A percentile compares a stretch with the other conserved stretches of the same genome.
Conservation (phyloP, 23 tunicate genomes). For the Aplidium turbinatum region DNA sequence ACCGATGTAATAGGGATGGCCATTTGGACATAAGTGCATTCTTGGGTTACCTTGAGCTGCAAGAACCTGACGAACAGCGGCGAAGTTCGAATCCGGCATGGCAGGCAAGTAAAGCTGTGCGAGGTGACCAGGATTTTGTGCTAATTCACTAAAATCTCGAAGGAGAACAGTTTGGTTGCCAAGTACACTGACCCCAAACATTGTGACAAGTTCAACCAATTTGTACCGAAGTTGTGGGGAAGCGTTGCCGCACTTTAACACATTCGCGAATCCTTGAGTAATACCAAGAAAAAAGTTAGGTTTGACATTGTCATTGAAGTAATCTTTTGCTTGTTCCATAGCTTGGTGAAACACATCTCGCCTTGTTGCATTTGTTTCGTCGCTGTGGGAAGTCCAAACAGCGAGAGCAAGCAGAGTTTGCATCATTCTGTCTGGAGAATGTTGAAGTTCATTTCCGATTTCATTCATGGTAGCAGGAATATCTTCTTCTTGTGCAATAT, state of each 20-base stretch:
- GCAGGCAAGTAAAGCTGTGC: slow-evolving; percentile 25
- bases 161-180: neutral
- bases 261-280: slow-evolving; percentile 2
- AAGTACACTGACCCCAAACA: neutral
- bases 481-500: slow-evolving; percentile 2
- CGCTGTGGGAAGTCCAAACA: slow-evolving; percentile 19
- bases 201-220: slow-evolving; percentile 5
- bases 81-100: slow-evolving; percentile 39
- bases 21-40: slow-evolving; percentile 62
- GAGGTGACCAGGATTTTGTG: slow-evolving; percentile 1
- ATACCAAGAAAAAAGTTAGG: slow-evolving; percentile 6
- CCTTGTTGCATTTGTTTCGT: neutral
- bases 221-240: slow-evolving; percentile 3
- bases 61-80: slow-evolving; percentile 24
- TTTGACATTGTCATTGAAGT: slow-evolving; percentile 10
- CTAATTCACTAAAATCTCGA: neutral
- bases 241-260: neutral
- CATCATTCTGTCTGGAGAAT: slow-evolving; percentile 17
- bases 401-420: slow-evolving; percentile 35
- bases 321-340: neutral
- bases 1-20: slow-evolving; percentile 66
- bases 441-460: slow-evolving; percentile 4
- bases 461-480: neutral
- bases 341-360: too few relatives aligned
- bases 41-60: slow-evolving; percentile 1